These are phyloP conservation scores for Leptarthrus brevirostris DNA, from an alignment of 2,888 invertebrate genomes.

Conservation along the genomic window DNA sequence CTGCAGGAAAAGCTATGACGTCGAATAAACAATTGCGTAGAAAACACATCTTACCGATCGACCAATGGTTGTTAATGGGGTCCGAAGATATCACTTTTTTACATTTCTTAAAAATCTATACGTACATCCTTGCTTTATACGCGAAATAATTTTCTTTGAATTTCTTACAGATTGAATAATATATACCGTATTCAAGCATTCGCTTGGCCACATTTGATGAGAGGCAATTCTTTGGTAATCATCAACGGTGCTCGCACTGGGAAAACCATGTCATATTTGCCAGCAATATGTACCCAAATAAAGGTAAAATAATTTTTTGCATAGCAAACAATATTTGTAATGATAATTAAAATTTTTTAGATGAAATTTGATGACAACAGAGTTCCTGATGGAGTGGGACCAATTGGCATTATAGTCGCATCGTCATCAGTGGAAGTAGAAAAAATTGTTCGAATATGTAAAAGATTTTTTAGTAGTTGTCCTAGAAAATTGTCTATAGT, in stretches of 20 bases:
- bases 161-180: slow-evolving; percentile 56
- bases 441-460: slow-evolving; percentile 66
- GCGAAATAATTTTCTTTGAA: no score
- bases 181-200: slow-evolving; percentile 72
- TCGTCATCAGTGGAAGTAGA: slow-evolving; percentile 72
- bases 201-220: slow-evolving; percentile 76
- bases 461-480: slow-evolving; percentile 65
- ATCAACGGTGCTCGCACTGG: slow-evolving; percentile 73
- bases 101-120: no score
- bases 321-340: no score
- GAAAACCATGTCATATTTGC: slow-evolving; percentile 78
- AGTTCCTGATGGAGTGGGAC: slow-evolving; percentile 69
- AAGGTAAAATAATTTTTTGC: slow-evolving; percentile 36
- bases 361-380: slow-evolving; percentile 63
- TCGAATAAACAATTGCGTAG: no score
- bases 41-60: no score
- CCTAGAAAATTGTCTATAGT: slow-evolving; percentile 66
- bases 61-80: no score
- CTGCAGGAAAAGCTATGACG: no score
- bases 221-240: slow-evolving; percentile 74
- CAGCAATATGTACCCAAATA: slow-evolving; percentile 75
- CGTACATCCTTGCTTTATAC: no score
- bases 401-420: slow-evolving; percentile 75
- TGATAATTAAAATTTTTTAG: no score
- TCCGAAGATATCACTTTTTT: no score